Percentiles rank a stretch among this genome's conserved stretches.
phyloP scores from a whole-genome alignment of 2,888 invertebrate species.

The Pasiphila rectangulata region DNA sequence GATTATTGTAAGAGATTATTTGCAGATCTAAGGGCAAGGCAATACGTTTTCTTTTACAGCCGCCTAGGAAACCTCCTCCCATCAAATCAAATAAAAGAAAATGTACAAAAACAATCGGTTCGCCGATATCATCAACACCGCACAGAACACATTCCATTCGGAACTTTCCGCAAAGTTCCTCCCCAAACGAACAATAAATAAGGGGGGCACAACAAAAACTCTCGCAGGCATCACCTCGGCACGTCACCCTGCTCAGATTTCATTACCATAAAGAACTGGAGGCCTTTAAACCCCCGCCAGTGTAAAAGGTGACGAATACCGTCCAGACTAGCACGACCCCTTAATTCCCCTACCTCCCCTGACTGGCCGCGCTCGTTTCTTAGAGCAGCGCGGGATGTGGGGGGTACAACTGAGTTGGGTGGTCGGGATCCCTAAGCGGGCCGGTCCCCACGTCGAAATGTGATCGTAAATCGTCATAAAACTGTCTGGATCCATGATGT shows the following conservation, averaged over 20 bases:
- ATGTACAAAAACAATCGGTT: conserved; percentile 54
- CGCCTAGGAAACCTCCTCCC: conserved; percentile 19
- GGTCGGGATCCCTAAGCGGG: conserved; percentile 63
- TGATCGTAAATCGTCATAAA: conserved; percentile 83
- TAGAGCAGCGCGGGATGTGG: conserved; percentile 41
- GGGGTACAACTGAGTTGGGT: conserved; percentile 44
- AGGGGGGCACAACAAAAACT: conserved; percentile 78
- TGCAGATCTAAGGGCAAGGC: background rate
- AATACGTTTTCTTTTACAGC: conserved; percentile 21
- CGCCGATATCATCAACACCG: conserved; percentile 61
- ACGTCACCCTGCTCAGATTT: conserved; percentile 81
- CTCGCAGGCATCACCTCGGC: conserved; percentile 76
- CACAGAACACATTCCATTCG: conserved; percentile 70
- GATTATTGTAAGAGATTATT: background rate
- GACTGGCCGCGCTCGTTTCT: conserved; percentile 23
- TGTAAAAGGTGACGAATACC: conserved; percentile 77
- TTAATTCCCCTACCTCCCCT: conserved; percentile 32
- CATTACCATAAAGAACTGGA: conserved; percentile 81
- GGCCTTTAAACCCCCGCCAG: conserved; percentile 80
- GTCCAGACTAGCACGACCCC: conserved; percentile 47
- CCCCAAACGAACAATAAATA: conserved; percentile 79
- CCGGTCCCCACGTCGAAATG: conserved; percentile 80
- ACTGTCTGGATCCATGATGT: conserved; percentile 87
- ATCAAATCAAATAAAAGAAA: conserved; percentile 48
- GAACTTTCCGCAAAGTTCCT: conserved; percentile 63